These are phyloP conservation scores for Protonemura montana DNA, from an alignment of 2,888 invertebrate species.

Conservation along the genomic window DNA sequence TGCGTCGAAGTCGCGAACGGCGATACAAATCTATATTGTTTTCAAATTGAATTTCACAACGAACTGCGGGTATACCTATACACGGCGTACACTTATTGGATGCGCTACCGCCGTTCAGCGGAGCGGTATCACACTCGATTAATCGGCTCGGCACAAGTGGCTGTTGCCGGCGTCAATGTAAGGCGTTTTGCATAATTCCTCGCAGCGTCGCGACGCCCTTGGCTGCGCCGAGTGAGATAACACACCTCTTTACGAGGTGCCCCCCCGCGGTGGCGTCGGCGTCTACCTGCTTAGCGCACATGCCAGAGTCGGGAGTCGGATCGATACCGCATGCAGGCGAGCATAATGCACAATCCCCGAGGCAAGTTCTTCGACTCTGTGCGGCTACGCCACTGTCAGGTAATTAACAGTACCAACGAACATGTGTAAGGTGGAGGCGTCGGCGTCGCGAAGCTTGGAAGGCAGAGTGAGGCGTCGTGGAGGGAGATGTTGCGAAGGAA, in stretches of 20 bases:
- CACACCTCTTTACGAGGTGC: background rate
- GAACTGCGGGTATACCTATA: background rate
- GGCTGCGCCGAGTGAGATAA: conserved; percentile 4
- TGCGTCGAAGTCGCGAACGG: background rate
- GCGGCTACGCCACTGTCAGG: background rate
- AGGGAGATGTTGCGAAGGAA: no score
- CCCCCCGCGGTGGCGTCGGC: background rate
- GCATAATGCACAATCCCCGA: background rate
- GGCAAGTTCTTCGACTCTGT: background rate
- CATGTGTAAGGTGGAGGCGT: background rate
- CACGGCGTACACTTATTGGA: no score
- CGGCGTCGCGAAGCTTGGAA: background rate
- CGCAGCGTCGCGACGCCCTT: background rate
- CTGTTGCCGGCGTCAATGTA: background rate
- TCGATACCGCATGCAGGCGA: background rate
- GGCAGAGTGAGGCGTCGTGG: no score
- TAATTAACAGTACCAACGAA: background rate
- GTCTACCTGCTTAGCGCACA: background rate
- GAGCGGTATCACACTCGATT: background rate
- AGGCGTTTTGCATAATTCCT: conserved; percentile 1
- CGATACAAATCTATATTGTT: conserved; percentile 7
- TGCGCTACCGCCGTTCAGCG: background rate
- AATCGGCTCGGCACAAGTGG: background rate
- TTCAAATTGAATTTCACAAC: background rate
- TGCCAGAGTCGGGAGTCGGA: background rate